Evolutionary conservation across 2,888 invertebrate species (phyloP).

Genomic region (Stenolophus ochropezus): DNA sequence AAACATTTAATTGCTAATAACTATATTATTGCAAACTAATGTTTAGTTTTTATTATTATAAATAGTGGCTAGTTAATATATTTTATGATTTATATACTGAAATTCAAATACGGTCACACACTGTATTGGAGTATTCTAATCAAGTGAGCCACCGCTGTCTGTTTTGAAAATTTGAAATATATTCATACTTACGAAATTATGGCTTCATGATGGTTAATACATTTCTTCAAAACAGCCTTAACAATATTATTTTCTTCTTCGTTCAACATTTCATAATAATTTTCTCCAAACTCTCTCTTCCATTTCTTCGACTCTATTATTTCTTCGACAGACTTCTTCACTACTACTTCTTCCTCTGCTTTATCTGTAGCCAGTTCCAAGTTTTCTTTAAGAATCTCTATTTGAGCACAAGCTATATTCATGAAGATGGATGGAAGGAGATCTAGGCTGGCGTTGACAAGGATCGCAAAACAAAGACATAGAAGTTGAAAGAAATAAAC

Average conservation of each 20-base stretch:
- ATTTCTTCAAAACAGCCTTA: conserved; percentile 12
- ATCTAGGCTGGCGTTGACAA: conserved; percentile 63
- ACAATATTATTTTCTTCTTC: conserved; percentile 21
- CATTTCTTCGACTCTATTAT: not conserved
- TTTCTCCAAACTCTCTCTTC: not conserved
- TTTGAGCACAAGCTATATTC: conserved; percentile 62
- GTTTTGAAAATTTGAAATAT: no score
- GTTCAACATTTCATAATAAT: conserved; percentile 3
- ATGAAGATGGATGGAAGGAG: conserved; percentile 63
- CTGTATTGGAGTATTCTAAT: no score
- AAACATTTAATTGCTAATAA: no score
- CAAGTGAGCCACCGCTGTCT: no score
- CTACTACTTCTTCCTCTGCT: not conserved
- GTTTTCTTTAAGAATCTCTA: conserved; percentile 62
- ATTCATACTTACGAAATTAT: conserved; percentile 34
- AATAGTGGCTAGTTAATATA: no score
- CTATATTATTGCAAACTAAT: no score
- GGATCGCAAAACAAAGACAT: conserved; percentile 61
- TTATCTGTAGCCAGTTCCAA: conserved; percentile 52
- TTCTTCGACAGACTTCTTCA: not conserved
- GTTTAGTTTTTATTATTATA: no score
- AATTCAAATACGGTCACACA: no score
- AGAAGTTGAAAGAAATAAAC: conserved; percentile 61
- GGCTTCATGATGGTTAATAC: conserved; percentile 42
- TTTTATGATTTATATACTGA: no score